Evolutionary conservation across 2,113 vertebrate species (phyloP).

Genomic region (Colaptes auratus): DNA sequence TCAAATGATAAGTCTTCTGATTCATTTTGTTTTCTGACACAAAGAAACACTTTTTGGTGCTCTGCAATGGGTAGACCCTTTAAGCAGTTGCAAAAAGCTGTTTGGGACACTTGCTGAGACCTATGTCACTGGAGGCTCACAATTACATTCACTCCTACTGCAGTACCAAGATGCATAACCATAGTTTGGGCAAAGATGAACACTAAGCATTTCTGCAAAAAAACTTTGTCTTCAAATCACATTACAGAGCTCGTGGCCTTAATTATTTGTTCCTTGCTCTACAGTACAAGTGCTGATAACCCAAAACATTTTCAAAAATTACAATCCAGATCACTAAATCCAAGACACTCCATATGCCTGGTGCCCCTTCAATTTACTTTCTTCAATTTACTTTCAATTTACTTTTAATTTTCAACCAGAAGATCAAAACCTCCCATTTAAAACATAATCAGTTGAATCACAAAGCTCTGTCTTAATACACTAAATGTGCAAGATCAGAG

Average conservation of each 20-base stretch:
- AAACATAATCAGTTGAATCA: slow-evolving; percentile 46
- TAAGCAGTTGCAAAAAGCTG: neutral
- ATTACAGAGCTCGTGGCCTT: neutral
- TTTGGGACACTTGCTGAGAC: neutral
- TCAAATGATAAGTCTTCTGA: neutral
- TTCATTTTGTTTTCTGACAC: slow-evolving; percentile 8
- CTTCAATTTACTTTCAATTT: slow-evolving; percentile 48
- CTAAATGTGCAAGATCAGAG: slow-evolving; percentile 48
- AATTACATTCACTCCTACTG: neutral
- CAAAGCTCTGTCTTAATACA: slow-evolving; percentile 35
- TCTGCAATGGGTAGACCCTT: neutral
- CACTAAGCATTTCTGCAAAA: neutral
- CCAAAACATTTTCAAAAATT: neutral
- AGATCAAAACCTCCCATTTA: slow-evolving; percentile 48
- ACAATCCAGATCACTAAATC: slow-evolving; percentile 2
- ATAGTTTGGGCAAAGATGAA: neutral
- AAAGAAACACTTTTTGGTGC: neutral
- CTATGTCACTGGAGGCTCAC: neutral
- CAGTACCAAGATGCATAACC: neutral
- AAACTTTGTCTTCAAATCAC: neutral
- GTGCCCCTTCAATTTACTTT: slow-evolving; percentile 25
- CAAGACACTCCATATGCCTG: neutral
- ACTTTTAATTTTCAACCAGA: slow-evolving; percentile 37
- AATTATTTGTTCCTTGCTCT: neutral
- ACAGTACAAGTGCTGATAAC: neutral